phyloP scores from a whole-genome alignment of 2,113 vertebrate genomes.

The Edolisoma coerulescens region DNA sequence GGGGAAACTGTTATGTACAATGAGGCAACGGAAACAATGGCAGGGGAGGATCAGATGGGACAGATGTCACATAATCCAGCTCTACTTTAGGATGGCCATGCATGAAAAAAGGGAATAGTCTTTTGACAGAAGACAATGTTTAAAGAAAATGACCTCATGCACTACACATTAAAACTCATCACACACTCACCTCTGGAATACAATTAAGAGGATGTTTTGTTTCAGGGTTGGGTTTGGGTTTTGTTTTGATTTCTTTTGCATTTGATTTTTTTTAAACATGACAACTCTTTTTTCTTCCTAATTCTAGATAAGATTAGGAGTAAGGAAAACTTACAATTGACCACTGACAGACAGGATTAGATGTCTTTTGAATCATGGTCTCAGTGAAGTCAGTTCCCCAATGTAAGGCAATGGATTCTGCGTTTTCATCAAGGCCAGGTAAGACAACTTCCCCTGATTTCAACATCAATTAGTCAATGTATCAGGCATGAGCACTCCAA shows the following conservation, averaged over 20 bases:
- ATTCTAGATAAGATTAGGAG: neutral
- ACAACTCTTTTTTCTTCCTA: neutral
- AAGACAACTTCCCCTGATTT: neutral
- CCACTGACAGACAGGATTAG: neutral
- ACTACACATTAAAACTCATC: neutral
- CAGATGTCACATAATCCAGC: neutral
- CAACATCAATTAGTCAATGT: neutral
- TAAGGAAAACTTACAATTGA: neutral
- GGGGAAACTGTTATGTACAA: accelerated
- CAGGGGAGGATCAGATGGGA: neutral
- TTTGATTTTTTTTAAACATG: neutral
- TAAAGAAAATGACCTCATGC: neutral
- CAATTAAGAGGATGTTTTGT: neutral
- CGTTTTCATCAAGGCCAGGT: neutral
- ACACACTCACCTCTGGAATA: neutral
- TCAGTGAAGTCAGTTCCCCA: neutral
- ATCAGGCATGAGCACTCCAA: neutral
- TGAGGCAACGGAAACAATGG: neutral
- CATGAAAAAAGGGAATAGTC: neutral
- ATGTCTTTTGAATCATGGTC: neutral
- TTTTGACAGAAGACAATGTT: neutral
- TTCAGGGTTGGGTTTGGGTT: neutral
- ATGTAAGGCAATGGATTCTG: neutral
- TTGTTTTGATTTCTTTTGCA: neutral
- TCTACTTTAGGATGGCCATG: neutral